Conservation (phyloP, 1,140 invertebrate species). For the Brachionus sp. region DNA sequence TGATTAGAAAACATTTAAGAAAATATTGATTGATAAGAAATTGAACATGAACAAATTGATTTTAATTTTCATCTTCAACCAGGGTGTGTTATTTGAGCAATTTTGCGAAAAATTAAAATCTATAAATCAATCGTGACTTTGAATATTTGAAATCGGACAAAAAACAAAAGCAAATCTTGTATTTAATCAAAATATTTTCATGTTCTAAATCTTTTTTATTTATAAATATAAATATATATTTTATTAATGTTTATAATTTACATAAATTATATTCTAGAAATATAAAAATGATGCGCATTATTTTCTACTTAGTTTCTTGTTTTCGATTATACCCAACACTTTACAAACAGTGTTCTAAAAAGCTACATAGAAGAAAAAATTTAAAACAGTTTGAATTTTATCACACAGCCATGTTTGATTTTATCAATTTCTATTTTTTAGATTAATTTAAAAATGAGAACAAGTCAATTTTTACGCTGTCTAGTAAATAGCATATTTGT, state of each 20-base stretch:
- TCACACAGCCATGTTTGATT: constrained; percentile 28
- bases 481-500: not conserved
- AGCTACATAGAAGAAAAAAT: not conserved
- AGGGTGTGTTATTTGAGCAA: not conserved
- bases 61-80: not conserved
- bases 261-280: not conserved
- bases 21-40: not conserved
- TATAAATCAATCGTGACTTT: not conserved
- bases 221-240: not conserved
- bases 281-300: not conserved
- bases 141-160: not conserved
- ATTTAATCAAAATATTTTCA: not conserved
- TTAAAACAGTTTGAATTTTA: not conserved
- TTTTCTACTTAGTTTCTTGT: not conserved
- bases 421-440: constrained; percentile 12
- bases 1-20: not conserved
- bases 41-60: not conserved
- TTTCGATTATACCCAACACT: not conserved
- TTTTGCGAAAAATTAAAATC: not conserved
- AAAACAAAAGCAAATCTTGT: not conserved
- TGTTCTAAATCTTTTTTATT: not conserved
- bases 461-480: not conserved
- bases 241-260: constrained; percentile 2
- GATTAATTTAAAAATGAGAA: not conserved
- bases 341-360: not conserved